phyloP scores from a whole-genome alignment of 2,888 invertebrate genomes.

The Hecatera dysodea region DNA sequence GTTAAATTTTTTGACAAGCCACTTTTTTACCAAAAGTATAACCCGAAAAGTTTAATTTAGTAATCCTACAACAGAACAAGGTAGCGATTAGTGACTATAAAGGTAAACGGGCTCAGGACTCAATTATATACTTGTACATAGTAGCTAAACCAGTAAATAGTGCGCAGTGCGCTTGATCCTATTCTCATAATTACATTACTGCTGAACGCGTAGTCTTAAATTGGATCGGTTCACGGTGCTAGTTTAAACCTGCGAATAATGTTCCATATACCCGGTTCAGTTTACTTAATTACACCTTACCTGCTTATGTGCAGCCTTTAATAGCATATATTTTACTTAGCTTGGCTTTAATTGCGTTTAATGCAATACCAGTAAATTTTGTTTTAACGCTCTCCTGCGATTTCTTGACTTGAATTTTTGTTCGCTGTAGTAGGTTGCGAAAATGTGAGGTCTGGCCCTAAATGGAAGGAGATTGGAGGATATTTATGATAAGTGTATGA shows the following conservation, averaged over 20 bases:
- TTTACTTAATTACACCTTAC: slow-evolving; percentile 56
- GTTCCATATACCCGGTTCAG: slow-evolving; percentile 49
- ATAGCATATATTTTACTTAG: slow-evolving; percentile 56
- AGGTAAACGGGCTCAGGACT: slow-evolving; percentile 2
- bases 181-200: slow-evolving; percentile 59
- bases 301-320: slow-evolving; percentile 55
- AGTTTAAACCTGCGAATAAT: slow-evolving; percentile 58
- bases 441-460: slow-evolving; percentile 3
- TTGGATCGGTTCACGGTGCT: slow-evolving; percentile 57
- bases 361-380: slow-evolving; percentile 48
- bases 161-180: slow-evolving; percentile 53
- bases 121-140: slow-evolving; percentile 25
- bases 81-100: neutral
- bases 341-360: slow-evolving; percentile 48
- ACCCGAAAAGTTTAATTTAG: neutral
- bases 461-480: slow-evolving; percentile 7
- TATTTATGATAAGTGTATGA: slow-evolving; percentile 35
- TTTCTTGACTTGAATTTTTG: slow-evolving; percentile 37
- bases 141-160: slow-evolving; percentile 38
- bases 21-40: neutral
- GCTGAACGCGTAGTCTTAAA: slow-evolving; percentile 60
- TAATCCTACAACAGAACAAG: neutral
- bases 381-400: slow-evolving; percentile 28
- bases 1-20: too few relatives aligned
- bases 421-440: neutral